A percentile compares a stretch with the other conserved stretches of the same genome.
Conservation (phyloP, 2,888 invertebrate species). For the Augiades crinisus region DNA sequence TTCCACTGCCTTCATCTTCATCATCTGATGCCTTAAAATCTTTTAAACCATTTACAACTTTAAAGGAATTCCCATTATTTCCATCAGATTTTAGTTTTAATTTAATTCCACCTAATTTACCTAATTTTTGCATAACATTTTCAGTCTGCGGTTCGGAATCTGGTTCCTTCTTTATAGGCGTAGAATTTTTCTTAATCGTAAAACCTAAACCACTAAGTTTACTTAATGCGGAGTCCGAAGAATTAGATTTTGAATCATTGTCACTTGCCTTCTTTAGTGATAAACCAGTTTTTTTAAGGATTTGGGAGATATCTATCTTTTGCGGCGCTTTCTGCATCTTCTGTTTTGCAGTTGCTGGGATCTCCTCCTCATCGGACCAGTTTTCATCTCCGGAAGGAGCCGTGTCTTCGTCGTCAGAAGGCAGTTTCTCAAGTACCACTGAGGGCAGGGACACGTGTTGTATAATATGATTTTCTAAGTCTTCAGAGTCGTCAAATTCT, state of each 20-base stretch:
- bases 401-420: constrained; percentile 76
- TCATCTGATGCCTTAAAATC: constrained; percentile 71
- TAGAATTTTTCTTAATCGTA: constrained; percentile 66
- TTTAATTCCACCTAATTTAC: constrained; percentile 70
- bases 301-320: constrained; percentile 69
- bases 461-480: constrained; percentile 75
- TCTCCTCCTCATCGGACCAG: constrained; percentile 72
- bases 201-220: constrained; percentile 72
- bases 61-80: constrained; percentile 59
- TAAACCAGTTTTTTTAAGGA: constrained; percentile 62
- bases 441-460: constrained; percentile 80
- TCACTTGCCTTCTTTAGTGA: constrained; percentile 59
- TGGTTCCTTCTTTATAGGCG: constrained; percentile 62
- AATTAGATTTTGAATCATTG: constrained; percentile 40
- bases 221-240: constrained; percentile 56
- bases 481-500: constrained; percentile 67
- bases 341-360: constrained; percentile 40
- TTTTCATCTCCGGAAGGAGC: constrained; percentile 65
- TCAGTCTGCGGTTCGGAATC: constrained; percentile 37
- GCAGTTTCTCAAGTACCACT: constrained; percentile 71
- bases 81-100: constrained; percentile 73
- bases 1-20: constrained; percentile 56
- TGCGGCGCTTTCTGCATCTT: constrained; percentile 52
- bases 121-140: constrained; percentile 65
- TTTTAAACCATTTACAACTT: constrained; percentile 70